Conservation (phyloP, 2,888 invertebrate species). For the Meteorus cinctellus region DNA sequence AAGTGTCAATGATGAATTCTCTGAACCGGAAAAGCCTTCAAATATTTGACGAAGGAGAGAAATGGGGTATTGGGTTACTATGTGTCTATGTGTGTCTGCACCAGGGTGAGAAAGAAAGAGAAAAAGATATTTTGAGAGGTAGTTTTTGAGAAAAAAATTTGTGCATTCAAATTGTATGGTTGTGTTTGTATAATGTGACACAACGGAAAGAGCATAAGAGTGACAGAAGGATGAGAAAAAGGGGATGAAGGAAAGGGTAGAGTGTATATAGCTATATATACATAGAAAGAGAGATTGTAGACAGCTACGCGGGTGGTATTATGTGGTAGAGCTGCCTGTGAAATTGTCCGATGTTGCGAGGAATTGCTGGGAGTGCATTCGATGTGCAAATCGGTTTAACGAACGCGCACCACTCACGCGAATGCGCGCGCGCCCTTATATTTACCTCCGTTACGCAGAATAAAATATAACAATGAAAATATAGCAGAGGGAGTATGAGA, state of each 20-base stretch:
- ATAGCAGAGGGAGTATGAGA: not conserved
- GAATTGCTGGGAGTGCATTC: slow-evolving; percentile 46
- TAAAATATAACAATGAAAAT: slow-evolving; percentile 25
- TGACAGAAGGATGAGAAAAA: slow-evolving; percentile 21
- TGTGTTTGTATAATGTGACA: not conserved
- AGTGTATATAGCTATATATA: not conserved
- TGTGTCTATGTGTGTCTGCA: not conserved
- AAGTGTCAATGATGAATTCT: slow-evolving; percentile 1
- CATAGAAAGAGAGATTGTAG: not conserved
- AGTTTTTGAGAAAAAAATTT: slow-evolving; percentile 2
- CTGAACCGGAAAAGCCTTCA: slow-evolving; percentile 22
- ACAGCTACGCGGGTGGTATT: slow-evolving; percentile 27
- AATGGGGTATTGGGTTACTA: slow-evolving; percentile 33
- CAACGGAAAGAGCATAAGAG: not conserved
- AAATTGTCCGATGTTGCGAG: slow-evolving; percentile 60
- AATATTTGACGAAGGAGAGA: slow-evolving; percentile 22
- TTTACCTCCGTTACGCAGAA: slow-evolving; percentile 15
- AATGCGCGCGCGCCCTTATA: not conserved
- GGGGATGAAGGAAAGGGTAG: slow-evolving; percentile 1
- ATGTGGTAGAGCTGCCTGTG: slow-evolving; percentile 41
- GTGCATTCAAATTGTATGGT: not conserved
- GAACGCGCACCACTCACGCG: slow-evolving; percentile 39
- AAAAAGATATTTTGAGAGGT: not conserved
- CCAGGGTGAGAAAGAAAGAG: slow-evolving; percentile 7
- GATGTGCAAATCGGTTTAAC: slow-evolving; percentile 69